Percentiles rank a stretch among this genome's conserved stretches.
Evolutionary conservation across 1,140 invertebrate species (phyloP).

Genomic region (Drosophila jambulina): DNA sequence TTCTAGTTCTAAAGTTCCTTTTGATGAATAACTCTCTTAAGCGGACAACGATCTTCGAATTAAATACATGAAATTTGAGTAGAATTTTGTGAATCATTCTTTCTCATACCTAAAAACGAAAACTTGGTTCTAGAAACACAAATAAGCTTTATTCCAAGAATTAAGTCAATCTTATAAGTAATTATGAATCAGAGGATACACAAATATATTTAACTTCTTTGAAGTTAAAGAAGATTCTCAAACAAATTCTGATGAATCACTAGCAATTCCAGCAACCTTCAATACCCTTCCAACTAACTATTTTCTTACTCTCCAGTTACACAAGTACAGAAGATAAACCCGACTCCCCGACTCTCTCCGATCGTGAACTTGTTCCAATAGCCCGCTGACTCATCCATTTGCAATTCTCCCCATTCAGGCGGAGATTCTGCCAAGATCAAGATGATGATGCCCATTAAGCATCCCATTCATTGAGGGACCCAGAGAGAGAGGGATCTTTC

Average conservation of each 20-base stretch:
- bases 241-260: background rate
- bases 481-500: constrained; percentile 9
- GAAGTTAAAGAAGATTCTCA: background rate
- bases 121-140: background rate
- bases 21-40: background rate
- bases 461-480: constrained; percentile 31
- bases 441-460: constrained; percentile 8
- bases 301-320: constrained; percentile 10
- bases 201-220: background rate
- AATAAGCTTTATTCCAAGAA: background rate
- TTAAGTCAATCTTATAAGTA: background rate
- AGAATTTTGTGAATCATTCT: background rate
- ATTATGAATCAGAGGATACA: background rate
- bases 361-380: constrained; percentile 38
- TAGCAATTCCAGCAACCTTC: background rate
- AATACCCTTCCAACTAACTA: constrained; percentile 9
- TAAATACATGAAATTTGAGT: background rate
- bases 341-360: background rate
- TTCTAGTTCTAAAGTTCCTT: too few relatives aligned
- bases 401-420: constrained; percentile 40
- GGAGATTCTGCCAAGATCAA: constrained; percentile 13
- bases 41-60: background rate
- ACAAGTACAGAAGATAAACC: constrained; percentile 2
- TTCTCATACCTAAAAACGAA: background rate
- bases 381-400: constrained; percentile 25